Percentiles rank a stretch among this genome's conserved stretches.
phyloP scores from a whole-genome alignment of 2,113 vertebrate species.

The Xiphias gladius region DNA sequence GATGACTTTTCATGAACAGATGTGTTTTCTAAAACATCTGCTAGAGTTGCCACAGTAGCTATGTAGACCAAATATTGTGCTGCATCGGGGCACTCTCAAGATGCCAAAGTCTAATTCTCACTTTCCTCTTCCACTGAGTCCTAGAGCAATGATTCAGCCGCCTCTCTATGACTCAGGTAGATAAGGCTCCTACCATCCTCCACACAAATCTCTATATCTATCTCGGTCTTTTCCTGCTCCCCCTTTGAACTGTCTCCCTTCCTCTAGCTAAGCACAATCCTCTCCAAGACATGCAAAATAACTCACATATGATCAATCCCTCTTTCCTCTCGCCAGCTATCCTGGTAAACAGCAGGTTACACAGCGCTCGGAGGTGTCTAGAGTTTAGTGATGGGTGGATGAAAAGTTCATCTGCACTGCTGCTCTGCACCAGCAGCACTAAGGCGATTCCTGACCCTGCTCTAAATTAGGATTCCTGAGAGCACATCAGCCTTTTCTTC shows the following conservation, averaged over 20 bases:
- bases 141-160: conserved; percentile 41
- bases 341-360: conserved; percentile 61
- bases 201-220: conserved; percentile 39
- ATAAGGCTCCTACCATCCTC: conserved; percentile 44
- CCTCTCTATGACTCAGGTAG: conserved; percentile 48
- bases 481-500: conserved; percentile 40
- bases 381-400: conserved; percentile 63
- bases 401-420: conserved; percentile 63
- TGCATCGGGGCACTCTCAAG: conserved; percentile 37
- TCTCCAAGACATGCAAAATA: conserved; percentile 59
- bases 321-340: conserved; percentile 37
- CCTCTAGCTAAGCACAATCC: conserved; percentile 41
- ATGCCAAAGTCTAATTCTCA: conserved; percentile 59
- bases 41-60: too few species aligned
- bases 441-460: conserved; percentile 44
- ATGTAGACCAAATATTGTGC: conserved; percentile 40
- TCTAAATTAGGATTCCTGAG: conserved; percentile 74
- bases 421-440: conserved; percentile 44
- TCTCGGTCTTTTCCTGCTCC: conserved; percentile 40
- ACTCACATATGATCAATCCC: conserved; percentile 58
- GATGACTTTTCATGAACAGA: conserved; percentile 52
- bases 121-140: conserved; percentile 46
- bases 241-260: conserved; percentile 49
- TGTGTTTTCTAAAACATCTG: conserved; percentile 37
- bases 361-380: conserved; percentile 54